Evolutionary conservation across 2,888 invertebrate genomes (phyloP).

Genomic region (Caenorhabditis sinica): DNA sequence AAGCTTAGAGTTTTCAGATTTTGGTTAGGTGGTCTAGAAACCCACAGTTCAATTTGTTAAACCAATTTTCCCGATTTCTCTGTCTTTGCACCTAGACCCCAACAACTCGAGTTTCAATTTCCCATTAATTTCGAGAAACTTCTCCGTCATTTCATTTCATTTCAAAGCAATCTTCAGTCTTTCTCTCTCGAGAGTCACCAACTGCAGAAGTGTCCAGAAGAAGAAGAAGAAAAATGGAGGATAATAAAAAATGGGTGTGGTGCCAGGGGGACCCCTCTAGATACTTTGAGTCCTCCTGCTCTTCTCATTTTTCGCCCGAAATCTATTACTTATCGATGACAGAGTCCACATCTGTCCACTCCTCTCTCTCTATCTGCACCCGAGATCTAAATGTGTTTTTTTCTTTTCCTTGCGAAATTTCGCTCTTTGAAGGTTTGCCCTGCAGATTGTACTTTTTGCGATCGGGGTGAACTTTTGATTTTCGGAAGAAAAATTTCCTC

Average conservation of each 20-base stretch:
- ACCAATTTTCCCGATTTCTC: too few relatives aligned
- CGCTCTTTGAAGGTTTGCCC: neutral
- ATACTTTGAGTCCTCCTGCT: conserved; percentile 20
- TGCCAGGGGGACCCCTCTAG: conserved; percentile 10
- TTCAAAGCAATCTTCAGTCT: conserved; percentile 3
- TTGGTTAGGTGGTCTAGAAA: too few relatives aligned
- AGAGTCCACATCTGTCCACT: conserved; percentile 37
- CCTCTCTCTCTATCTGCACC: conserved; percentile 32
- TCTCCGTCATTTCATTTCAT: neutral
- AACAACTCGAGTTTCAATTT: too few relatives aligned
- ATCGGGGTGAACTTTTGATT: neutral
- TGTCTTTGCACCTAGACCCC: too few relatives aligned
- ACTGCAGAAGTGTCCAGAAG: conserved; percentile 21
- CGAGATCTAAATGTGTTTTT: conserved; percentile 18
- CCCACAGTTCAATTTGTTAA: too few relatives aligned
- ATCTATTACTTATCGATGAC: conserved; percentile 59
- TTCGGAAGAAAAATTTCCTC: neutral
- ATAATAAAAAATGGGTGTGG: conserved; percentile 59
- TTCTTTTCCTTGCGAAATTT: too few relatives aligned
- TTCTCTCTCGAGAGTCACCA: conserved; percentile 16
- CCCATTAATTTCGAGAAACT: too few relatives aligned
- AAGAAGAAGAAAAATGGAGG: conserved; percentile 36
- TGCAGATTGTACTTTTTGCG: neutral
- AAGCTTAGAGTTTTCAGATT: too few relatives aligned
- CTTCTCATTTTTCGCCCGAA: conserved; percentile 17